Conservation (phyloP, 2,888 invertebrate genomes). For the Sclerodermus sp. region DNA sequence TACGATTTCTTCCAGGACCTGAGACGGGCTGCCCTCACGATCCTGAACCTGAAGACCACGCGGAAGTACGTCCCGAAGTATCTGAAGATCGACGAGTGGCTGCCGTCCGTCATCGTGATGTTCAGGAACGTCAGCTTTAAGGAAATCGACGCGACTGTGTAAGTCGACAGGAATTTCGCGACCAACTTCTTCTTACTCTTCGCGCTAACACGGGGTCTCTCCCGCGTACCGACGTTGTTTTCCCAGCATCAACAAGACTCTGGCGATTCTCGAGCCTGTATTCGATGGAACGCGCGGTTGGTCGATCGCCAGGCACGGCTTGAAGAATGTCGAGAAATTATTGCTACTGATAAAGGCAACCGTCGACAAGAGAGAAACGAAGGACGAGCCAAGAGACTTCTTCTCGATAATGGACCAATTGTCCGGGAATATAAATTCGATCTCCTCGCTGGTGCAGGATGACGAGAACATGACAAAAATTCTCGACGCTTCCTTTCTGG, state of each 20-base stretch:
- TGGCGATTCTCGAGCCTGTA: constrained; percentile 37
- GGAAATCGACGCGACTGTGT: constrained; percentile 44
- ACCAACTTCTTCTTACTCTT: too few relatives aligned
- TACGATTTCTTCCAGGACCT: constrained; percentile 58
- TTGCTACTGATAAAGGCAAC: constrained; percentile 33
- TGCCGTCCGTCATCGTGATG: constrained; percentile 40
- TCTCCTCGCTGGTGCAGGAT: constrained; percentile 10
- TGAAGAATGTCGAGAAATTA: constrained; percentile 37
- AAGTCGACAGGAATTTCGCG: constrained; percentile 21
- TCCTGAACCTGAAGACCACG: constrained; percentile 57
- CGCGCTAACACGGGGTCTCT: too few relatives aligned
- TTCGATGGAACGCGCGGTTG: constrained; percentile 38
- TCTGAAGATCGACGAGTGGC: constrained; percentile 49
- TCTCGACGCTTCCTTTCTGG: constrained; percentile 32
- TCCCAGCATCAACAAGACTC: constrained; percentile 37
- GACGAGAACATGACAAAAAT: constrained; percentile 32
- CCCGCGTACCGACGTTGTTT: too few relatives aligned
- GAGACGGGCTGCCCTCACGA: constrained; percentile 57
- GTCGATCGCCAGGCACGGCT: constrained; percentile 30
- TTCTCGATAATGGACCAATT: constrained; percentile 24
- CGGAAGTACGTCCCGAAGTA: constrained; percentile 61
- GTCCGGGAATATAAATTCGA: constrained; percentile 1
- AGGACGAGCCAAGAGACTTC: constrained; percentile 10
- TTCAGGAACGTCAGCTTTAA: constrained; percentile 41
- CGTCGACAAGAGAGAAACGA: constrained; percentile 9